Evolutionary conservation across 2,888 invertebrate species (phyloP), one percentile per base, ranked within the genome.

Genomic region (Harpalus rufipes): DNA sequence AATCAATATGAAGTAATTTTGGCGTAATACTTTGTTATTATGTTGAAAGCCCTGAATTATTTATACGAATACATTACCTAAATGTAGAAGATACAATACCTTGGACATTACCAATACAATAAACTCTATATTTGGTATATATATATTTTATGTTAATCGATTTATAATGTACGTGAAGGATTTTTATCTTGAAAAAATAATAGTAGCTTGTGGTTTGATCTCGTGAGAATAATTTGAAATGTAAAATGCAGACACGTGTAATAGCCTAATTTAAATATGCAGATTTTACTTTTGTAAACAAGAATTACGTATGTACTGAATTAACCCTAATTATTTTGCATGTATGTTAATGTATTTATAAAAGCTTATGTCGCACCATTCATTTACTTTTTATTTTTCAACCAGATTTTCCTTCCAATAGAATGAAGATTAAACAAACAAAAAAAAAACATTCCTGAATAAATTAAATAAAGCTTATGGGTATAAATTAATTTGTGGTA

Each of bases 271-370:
- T 32, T 68, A 68, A 68, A 68, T 68, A 68, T 12, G 25, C 18
- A 18, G 12, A 63, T 39, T 68, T 68, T 39, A 2, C 68, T 68
- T 63, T 68, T 68, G 68, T 68, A 68, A 68, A 68, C 68, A 68
- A 39, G 68, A 68, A 68, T 21, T 39, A 68, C 39, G 32, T 39
- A 68, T n/a, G 10, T 68, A 39, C 68, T 32, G 32, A 68, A 39
- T 68, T 51, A 51, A 51, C 44, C 44, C 44, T 51, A 51, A 51
- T 51, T 51, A 51, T 51, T 51, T 51, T 51, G 44, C 44, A 51
- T 51, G 44, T 51, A 51, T 51, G 44, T 51, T 51, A 51, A 51
- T 51, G 44, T 51, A 51, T 10, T 51, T 51, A 51, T 51, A 51
- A 51, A 51, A 51, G 44, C 44, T 51, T 51, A 8, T 51, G 44